A percentile compares a stretch with the other conserved stretches of the same genome.
These are phyloP conservation scores for Drosophila mimica DNA, from an alignment of 2,888 invertebrate genomes.

Conservation along the genomic window DNA sequence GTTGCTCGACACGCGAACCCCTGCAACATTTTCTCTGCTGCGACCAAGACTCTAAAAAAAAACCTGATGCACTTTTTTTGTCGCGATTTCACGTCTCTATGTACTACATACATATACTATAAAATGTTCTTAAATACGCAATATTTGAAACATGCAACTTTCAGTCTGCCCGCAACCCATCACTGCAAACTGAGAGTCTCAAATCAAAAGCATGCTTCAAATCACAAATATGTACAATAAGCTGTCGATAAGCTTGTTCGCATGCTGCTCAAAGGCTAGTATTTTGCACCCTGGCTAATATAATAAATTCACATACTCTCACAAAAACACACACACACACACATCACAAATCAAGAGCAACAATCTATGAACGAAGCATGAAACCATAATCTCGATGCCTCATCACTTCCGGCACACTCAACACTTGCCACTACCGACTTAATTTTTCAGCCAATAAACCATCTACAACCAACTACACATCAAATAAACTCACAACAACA, in stretches of 20 bases:
- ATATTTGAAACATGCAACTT: neutral
- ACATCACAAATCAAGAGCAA: slow-evolving; percentile 30
- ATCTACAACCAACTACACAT: slow-evolving; percentile 45
- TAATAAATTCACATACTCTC: slow-evolving; percentile 3
- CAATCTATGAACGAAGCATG: slow-evolving; percentile 31
- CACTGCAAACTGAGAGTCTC: neutral
- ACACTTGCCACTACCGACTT: slow-evolving; percentile 58
- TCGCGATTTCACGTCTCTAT: no score
- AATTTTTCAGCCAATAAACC: slow-evolving; percentile 73
- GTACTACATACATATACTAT: no score
- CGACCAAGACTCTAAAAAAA: no score
- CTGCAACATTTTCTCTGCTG: no score
- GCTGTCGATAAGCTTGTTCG: slow-evolving; percentile 1
- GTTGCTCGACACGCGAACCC: no score
- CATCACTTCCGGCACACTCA: slow-evolving; percentile 57
- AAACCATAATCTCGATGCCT: slow-evolving; percentile 64
- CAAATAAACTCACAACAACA: slow-evolving; percentile 44
- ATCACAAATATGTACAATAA: neutral
- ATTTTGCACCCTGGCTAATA: slow-evolving; percentile 18
- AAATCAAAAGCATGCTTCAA: neutral
- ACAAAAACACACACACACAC: neutral
- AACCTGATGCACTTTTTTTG: no score
- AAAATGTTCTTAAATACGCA: neutral
- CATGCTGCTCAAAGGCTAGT: neutral
- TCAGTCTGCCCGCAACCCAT: neutral